Evolutionary conservation across 2,113 vertebrate genomes (phyloP), one percentile per base, ranked within the genome.

Genomic region (Lepus timidus): DNA sequence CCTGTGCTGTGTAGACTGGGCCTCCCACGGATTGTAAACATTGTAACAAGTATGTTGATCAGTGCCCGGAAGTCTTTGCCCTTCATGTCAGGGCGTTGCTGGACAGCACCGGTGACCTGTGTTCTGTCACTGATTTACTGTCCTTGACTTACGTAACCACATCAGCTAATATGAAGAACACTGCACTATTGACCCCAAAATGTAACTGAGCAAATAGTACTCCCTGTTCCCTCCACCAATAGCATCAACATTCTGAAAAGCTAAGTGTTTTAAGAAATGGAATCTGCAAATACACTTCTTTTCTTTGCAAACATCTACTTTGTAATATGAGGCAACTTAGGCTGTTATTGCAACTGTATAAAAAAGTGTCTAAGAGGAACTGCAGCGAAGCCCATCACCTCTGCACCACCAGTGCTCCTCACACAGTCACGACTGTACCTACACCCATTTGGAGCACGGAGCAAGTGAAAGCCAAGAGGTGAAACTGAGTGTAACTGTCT

Each of bases 181-280:
- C 95, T 96, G 96, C 89, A 71, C 96, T 93, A 74, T 36, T 96
- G 97, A 75, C 89, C 96, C 93, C 75, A 71, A 51, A 95, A 36
- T 22, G 58, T 0, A 4, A 93, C 82, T 88, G 88, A 94, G 19
- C 97, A 98, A 98, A 98, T 78, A 97, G 52, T 44, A 78, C 84
- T 82, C 94, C 80, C 95, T 90, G 84, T 17, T 33, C 62, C 33
- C 33, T 94, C 88, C 79, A 88, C 95, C 94, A 96, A 91, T 86
- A 19, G 49, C 44, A 88, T 79, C 44, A 12, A 27, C 20, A 16
- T 58, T 70, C 80, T 76, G 1, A 81, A 83, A 55, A 83, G 31
- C 61, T 31, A 92, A 76, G 23, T 61, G 49, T 88, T 86, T 92
- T 61, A 86, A 16, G 23, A 39, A 91, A 62, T 22, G 14, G 29